phyloP scores from a whole-genome alignment of 37 sponge, comb jelly and placozoan species.

The Haliclona indistincta region DNA sequence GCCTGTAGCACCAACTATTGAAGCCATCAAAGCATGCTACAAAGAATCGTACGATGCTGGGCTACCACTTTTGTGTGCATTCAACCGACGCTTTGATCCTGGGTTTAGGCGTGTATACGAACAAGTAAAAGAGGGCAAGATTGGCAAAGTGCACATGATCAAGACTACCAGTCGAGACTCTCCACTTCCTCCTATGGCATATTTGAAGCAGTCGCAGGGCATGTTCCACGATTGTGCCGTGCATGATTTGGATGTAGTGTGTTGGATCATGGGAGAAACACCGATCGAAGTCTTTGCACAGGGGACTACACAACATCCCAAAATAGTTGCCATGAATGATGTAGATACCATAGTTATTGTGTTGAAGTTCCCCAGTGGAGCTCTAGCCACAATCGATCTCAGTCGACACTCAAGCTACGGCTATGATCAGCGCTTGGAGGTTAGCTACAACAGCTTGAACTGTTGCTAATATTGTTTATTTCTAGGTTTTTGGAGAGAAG shows the following conservation, averaged over 20 bases:
- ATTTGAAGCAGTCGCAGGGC: constrained; percentile 70
- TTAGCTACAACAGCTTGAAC: constrained; percentile 1
- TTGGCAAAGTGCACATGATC: constrained; percentile 67
- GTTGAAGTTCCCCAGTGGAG: constrained; percentile 78
- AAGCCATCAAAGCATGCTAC: constrained; percentile 41
- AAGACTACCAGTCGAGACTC: constrained; percentile 71
- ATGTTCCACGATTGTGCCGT: constrained; percentile 86
- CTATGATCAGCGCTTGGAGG: constrained; percentile 87
- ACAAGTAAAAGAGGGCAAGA: constrained; percentile 52
- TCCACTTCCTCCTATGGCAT: constrained; percentile 72
- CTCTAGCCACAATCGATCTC: constrained; percentile 63
- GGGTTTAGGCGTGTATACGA: constrained; percentile 31
- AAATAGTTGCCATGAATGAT: constrained; percentile 60
- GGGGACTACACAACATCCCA: constrained; percentile 37
- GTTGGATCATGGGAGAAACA: constrained; percentile 65
- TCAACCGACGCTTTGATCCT: constrained; percentile 83
- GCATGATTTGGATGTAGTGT: constrained; percentile 83
- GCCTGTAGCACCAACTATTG: constrained; percentile 56
- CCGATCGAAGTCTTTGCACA: constrained; percentile 56
- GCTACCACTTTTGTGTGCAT: constrained; percentile 75
- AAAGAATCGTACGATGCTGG: constrained; percentile 36
- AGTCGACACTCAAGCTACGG: constrained; percentile 79
- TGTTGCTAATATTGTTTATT: not conserved
- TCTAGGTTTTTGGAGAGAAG: constrained; percentile 66
- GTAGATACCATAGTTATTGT: constrained; percentile 79